Evolutionary conservation across 53 echinoderm and acorn worm genomes (phyloP), one percentile per base, ranked within the genome.

Genomic region (Actinopyga echinites): DNA sequence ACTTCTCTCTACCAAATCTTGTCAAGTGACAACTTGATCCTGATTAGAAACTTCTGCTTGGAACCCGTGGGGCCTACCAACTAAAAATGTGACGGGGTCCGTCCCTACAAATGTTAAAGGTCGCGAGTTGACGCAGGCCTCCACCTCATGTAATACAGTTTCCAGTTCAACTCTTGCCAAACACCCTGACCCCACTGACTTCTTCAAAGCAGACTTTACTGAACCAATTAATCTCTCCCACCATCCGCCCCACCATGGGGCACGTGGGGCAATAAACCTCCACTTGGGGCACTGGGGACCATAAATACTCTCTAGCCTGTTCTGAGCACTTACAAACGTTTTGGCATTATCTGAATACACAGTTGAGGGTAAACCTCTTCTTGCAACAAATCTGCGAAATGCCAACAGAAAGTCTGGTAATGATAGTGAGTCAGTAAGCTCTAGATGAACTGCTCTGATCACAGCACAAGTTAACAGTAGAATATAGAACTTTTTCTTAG

Each of bases 331-430:
- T 6, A 56, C 25, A 77, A 77, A 77, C 49, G 78, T 77, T 52
- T 77, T 77, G 53, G 78, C 78, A 49, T 77, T 77, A 23, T 77
- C 52, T 77, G 52, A 77, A 56, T 77, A 77, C 34, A 77, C 53
- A n/a, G 56, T 77, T 21, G 78, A 54, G 78, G 78, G 78, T 32
- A 56, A 77, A 8, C 78, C 53, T 29, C 78, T 49, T 23, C 78
- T 49, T 10, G 78, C 78, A n/a, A 52, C 78, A 49, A 77, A 77
- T 31, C 78, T 49, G 17, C 78, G 53, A 49, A 77, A 54, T 23
- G 53, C 78, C 28, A 77, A 23, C 49, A 77, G 25, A 52, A 49
- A 77, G 0, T 68, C 68, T 68, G 53, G 29, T 23, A 54, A 54
- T 32, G 82, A 52, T 22, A 82, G 40, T 15, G 63, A 82, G 28